Evolutionary conservation across 30 jellyfish, hydroid and myxozoan genomes (phyloP).

Genomic region (Cassiopea xamachana): DNA sequence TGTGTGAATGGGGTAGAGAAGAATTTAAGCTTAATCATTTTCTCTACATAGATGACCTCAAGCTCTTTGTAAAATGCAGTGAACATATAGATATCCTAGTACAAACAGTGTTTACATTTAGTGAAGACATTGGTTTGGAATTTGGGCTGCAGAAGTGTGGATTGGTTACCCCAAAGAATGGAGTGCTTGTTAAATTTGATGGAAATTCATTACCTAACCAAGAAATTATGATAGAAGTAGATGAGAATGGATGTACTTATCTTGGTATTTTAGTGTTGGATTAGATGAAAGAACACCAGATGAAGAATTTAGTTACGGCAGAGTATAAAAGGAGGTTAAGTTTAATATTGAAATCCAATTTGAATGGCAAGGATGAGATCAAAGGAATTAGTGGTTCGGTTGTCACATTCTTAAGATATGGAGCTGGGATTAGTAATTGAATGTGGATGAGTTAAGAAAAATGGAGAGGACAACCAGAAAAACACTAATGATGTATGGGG

Average conservation of each 20-base stretch:
- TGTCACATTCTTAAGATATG: slow-evolving; percentile 19
- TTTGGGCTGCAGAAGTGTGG: slow-evolving; percentile 44
- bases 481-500: slow-evolving; percentile 3
- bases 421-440: slow-evolving; percentile 46
- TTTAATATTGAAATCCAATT: not conserved
- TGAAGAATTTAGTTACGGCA: slow-evolving; percentile 1
- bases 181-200: slow-evolving; percentile 2
- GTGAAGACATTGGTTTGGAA: slow-evolving; percentile 34
- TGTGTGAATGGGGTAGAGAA: not conserved
- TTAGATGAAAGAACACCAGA: slow-evolving; percentile 17
- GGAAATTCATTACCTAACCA: slow-evolving; percentile 30
- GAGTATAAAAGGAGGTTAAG: slow-evolving; percentile 35
- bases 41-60: slow-evolving; percentile 48
- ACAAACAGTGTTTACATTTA: slow-evolving; percentile 14
- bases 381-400: slow-evolving; percentile 13
- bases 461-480: slow-evolving; percentile 30
- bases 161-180: slow-evolving; percentile 6
- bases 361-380: slow-evolving; percentile 16
- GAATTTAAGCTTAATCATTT: slow-evolving; percentile 6
- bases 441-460: slow-evolving; percentile 1
- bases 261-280: slow-evolving; percentile 34
- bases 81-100: slow-evolving; percentile 7
- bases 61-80: slow-evolving; percentile 10
- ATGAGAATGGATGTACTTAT: slow-evolving; percentile 35
- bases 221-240: slow-evolving; percentile 30